These are phyloP conservation scores for Adelosebastes latens DNA, from an alignment of 2,797 vertebrate species.

Conservation along the genomic window DNA sequence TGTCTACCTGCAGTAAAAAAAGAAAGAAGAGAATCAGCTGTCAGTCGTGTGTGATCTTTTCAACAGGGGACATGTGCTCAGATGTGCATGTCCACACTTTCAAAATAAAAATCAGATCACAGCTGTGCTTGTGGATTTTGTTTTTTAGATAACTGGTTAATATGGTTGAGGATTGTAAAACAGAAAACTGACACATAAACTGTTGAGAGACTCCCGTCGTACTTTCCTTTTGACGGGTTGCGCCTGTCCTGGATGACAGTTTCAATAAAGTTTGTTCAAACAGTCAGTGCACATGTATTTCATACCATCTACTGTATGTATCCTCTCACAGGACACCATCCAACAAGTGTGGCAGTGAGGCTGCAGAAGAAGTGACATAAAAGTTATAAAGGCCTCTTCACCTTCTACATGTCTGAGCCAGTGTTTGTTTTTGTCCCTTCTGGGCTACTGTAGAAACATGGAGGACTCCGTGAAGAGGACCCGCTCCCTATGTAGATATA, in stretches of 20 bases:
- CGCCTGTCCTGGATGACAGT: conserved; percentile 12
- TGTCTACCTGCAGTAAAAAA: neutral
- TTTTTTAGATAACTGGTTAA: conserved; percentile 4
- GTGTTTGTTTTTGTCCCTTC: too few relatives aligned
- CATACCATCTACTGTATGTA: neutral
- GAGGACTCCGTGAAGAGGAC: too few relatives aligned
- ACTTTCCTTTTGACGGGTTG: neutral
- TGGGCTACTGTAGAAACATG: too few relatives aligned
- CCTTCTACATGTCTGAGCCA: too few relatives aligned
- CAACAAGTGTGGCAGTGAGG: too few relatives aligned
- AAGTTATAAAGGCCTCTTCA: too few relatives aligned
- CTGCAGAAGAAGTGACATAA: too few relatives aligned
- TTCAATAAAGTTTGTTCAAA: conserved; percentile 42
- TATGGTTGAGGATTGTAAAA: conserved; percentile 26
- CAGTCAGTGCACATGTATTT: neutral
- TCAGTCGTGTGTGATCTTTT: neutral
- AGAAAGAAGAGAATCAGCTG: neutral
- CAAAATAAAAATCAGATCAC: neutral
- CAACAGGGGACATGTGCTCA: neutral
- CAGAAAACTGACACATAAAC: conserved; percentile 10
- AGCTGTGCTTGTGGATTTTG: neutral
- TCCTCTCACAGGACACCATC: neutral
- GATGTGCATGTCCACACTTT: neutral
- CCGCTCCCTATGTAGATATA: too few relatives aligned
- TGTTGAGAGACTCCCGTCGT: neutral